Conservation (phyloP, 2,797 vertebrate species). For the Leptodactylus fallax region DNA sequence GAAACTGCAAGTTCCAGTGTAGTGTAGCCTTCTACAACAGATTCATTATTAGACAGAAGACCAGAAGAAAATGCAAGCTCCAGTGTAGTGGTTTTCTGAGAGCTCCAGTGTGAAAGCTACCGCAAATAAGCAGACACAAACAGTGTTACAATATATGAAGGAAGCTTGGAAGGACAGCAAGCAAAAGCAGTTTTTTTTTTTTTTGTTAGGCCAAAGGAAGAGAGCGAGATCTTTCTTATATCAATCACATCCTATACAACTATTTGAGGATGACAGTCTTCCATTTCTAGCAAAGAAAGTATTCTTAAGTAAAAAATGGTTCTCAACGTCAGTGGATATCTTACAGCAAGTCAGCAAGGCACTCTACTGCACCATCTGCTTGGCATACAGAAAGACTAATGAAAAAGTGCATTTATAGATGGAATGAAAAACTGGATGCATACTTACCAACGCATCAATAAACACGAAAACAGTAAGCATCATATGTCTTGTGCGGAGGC, state of each 20-base stretch:
- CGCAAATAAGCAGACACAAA: too few species aligned
- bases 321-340: neutral
- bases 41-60: neutral
- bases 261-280: neutral
- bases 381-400: neutral
- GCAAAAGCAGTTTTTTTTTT: neutral
- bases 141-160: neutral
- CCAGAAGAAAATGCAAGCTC: neutral
- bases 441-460: neutral
- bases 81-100: too few species aligned
- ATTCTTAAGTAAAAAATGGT: neutral
- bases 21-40: neutral
- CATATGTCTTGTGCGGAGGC: too few species aligned
- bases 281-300: neutral
- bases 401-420: slow-evolving; percentile 2
- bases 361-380: too few species aligned
- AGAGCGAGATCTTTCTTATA: neutral
- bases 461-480: neutral
- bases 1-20: neutral
- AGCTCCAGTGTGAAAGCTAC: neutral
- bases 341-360: too few species aligned
- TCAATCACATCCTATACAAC: neutral
- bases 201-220: neutral
- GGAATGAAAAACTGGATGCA: neutral
- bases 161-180: neutral